Evolutionary conservation across 2,888 invertebrate genomes (phyloP), one percentile per base, ranked within the genome.

Genomic region (Onthophagus sagittarius): DNA sequence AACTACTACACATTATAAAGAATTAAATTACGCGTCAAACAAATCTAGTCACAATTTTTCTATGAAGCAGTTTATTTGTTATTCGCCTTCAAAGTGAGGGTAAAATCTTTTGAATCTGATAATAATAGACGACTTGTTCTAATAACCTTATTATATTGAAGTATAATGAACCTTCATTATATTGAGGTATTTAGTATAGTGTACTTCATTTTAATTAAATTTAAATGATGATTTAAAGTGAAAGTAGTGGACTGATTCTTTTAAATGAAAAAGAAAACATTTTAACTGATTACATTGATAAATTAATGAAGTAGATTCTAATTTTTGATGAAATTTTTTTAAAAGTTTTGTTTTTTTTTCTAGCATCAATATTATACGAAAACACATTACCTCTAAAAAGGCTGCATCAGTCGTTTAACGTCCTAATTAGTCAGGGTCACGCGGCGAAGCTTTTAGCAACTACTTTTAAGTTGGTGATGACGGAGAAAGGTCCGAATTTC

Each of bases 401-500:
- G 72, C 79, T 86, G 71, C 81, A 81, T 71, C 79, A 80, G 73
- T 80, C 81, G 39, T 77, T 79, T 73, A 78, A 79, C 31, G 53
- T 77, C 32, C 77, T 85, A 9, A 81, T 83, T 69, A 77, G 67
- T 62, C 80, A 81, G 69, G 83, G 83, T 33, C 79, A 81, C 72
- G 84, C 83, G 15, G 82, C 84, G 33, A 86, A 86, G 80, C 86
- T 93, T 74, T 84, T 92, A 75, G 88, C 88, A 67, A 87, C 88
- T 73, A 83, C 91, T 73, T 86, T 93, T 76, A 86, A 87, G 63
- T 86, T 89, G 79, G 86, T 92, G 78, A 85, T 89, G 69, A 84
- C 85, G 76, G 88, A 89, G 79, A 89, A 90, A 78, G 89, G 89
- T 70, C 86, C 88, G 4, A 86, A 86, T 76, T 89, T 88, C 82